Evolutionary conservation across 1,140 invertebrate species (phyloP), one percentile per base, ranked within the genome.

Genomic region (Chironomus tepperi): DNA sequence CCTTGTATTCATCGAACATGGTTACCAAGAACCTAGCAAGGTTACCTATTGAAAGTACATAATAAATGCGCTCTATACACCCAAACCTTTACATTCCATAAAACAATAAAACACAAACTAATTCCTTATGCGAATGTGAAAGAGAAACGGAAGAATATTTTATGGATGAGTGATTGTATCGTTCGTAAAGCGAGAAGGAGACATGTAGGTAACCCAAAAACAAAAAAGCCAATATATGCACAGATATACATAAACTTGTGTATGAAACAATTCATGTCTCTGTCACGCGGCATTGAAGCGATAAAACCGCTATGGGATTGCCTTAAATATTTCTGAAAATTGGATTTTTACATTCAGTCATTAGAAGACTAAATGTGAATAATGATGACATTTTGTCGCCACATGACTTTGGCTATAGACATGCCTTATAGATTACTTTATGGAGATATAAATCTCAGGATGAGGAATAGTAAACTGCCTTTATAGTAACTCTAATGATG

Each of bases 101-200:
- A 2, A 34, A 1, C 24, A 1, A 34, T 34, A 34, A 34, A 34
- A 2, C 24, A 34, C 24, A 34, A 34, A 34, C 24, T 34, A 34
- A 34, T 34, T 34, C 24, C 24, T 57, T n/a, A n/a, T 57, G 47
- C 47, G 9, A 10, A n/a, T n/a, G 47, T 2, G 7, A 19, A 21
- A 70, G 18, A 18, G 16, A 70, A 70, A 21, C 65, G 65, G 65
- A 70, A 70, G 19, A 70, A 70, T 70, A 70, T 70, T 70, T 70
- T 19, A 70, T 70, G 16, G 65, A 19, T 70, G 65, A 70, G 65
- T 70, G 19, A 70, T 19, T 70, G 24, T 34, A 70, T 70, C 10
- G 65, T 34, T 70, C 10, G 65, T n/a, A 70, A 19, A 70, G 47
- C 12, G 5, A 57, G 47, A 57, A 57, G n/a, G n/a, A 57, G 47